Percentiles rank a stretch among this genome's conserved stretches.
These are phyloP conservation scores for Crocallis elinguaria DNA, from an alignment of 2,888 invertebrate species.

Conservation along the genomic window DNA sequence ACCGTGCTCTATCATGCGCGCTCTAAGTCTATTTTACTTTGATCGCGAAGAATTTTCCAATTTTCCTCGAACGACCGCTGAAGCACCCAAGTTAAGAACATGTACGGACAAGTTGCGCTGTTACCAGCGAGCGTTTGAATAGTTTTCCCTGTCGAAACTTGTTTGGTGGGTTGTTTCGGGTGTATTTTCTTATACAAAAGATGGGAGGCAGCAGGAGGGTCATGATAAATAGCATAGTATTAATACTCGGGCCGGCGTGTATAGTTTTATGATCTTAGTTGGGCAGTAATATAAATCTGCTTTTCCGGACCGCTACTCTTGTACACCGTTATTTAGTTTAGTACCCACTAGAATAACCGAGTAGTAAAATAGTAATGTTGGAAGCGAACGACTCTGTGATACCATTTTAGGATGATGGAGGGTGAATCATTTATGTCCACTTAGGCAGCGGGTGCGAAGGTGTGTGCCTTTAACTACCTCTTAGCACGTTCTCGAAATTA, in stretches of 20 bases:
- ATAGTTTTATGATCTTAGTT: constrained; percentile 85
- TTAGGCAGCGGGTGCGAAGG: constrained; percentile 2
- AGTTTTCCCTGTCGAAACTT: constrained; percentile 79
- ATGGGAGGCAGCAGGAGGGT: constrained; percentile 66
- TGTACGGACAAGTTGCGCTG: constrained; percentile 78
- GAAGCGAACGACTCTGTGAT: constrained; percentile 37
- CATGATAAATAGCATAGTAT: constrained; percentile 82
- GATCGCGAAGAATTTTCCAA: constrained; percentile 64
- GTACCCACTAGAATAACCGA: constrained; percentile 38
- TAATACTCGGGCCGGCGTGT: constrained; percentile 76
- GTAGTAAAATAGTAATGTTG: constrained; percentile 39
- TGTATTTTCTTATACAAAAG: constrained; percentile 82
- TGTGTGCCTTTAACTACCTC: not conserved
- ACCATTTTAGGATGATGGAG: constrained; percentile 35
- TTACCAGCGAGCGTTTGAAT: constrained; percentile 78
- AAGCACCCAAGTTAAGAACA: constrained; percentile 82
- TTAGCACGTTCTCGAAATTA: not conserved
- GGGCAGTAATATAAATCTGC: constrained; percentile 81
- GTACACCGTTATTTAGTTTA: constrained; percentile 60
- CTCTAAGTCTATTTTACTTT: constrained; percentile 52
- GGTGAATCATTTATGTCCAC: constrained; percentile 24
- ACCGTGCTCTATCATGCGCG: constrained; percentile 43
- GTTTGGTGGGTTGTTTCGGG: constrained; percentile 73
- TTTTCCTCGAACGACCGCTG: constrained; percentile 79
- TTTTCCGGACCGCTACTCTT: constrained; percentile 67